A percentile compares a stretch with the other conserved stretches of the same genome.
Evolutionary conservation across 1,140 invertebrate species (phyloP).

Genomic region (Drosophila miranda): DNA sequence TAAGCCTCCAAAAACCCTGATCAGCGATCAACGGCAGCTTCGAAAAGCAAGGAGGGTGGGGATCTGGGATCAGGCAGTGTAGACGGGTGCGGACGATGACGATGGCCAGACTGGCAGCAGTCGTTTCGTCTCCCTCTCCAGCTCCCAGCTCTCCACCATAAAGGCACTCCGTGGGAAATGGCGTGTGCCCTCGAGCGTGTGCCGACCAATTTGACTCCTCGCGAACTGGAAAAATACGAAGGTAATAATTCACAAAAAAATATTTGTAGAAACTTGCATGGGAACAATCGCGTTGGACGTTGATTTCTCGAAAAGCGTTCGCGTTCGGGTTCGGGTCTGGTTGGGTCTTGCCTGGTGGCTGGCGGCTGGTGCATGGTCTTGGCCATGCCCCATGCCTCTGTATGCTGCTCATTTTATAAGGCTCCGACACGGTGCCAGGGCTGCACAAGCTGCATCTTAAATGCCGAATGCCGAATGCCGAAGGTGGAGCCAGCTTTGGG

Average conservation of each 20-base stretch:
- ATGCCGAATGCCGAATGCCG: conserved; percentile 12
- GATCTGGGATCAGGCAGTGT: too few relatives aligned
- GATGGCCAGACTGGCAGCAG: conserved; percentile 11
- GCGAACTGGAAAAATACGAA: conserved; percentile 81
- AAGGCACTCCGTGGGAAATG: conserved; percentile 82
- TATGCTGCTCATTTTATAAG: conserved; percentile 48
- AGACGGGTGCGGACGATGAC: not conserved
- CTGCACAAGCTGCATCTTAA: conserved; percentile 42
- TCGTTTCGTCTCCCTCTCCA: not conserved
- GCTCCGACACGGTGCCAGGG: conserved; percentile 34
- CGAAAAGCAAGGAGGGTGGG: too few relatives aligned
- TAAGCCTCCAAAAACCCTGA: not conserved
- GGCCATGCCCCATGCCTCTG: too few relatives aligned
- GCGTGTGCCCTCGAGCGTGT: conserved; percentile 83
- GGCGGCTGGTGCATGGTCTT: too few relatives aligned
- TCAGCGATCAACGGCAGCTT: too few relatives aligned
- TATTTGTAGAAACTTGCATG: conserved; percentile 81
- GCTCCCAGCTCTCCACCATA: conserved; percentile 45
- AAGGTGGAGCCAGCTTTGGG: conserved; percentile 71
- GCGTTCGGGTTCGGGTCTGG: conserved; percentile 43
- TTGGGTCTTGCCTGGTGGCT: conserved; percentile 1
- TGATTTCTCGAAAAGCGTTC: conserved; percentile 79
- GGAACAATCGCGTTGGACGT: conserved; percentile 79
- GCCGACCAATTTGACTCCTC: conserved; percentile 83
- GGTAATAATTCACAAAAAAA: conserved; percentile 82